Conservation (phyloP, 2,888 invertebrate genomes). For the Sphecodes monilicornis region DNA sequence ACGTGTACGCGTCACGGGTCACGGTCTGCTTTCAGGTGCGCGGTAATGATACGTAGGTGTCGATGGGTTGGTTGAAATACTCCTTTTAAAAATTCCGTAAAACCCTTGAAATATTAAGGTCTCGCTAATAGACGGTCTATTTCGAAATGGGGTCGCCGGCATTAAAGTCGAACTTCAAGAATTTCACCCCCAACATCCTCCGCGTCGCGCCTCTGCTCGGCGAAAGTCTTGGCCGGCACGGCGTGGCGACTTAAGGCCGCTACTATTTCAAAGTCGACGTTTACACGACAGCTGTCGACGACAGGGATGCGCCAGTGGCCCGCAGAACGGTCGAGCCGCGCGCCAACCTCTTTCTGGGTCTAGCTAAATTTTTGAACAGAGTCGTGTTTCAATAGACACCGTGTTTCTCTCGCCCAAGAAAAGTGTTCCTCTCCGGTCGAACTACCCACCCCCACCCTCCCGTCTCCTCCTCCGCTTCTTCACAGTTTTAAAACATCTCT, state of each 20-base stretch:
- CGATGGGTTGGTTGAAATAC: slow-evolving; percentile 35
- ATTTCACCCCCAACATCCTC: slow-evolving; percentile 44
- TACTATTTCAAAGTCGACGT: slow-evolving; percentile 62
- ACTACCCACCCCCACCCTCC: neutral
- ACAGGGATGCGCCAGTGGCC: slow-evolving; percentile 28
- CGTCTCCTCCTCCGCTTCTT: neutral
- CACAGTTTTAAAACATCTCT: neutral
- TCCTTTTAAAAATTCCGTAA: slow-evolving; percentile 62
- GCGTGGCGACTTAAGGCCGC: slow-evolving; percentile 49
- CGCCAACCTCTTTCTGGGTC: slow-evolving; percentile 49
- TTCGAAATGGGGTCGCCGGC: slow-evolving; percentile 63
- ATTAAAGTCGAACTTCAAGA: slow-evolving; percentile 68
- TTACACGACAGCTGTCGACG: slow-evolving; percentile 63
- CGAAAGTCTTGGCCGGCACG: slow-evolving; percentile 37
- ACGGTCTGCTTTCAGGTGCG: neutral
- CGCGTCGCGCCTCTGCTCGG: neutral
- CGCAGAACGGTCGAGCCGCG: slow-evolving; percentile 31
- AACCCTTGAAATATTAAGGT: slow-evolving; percentile 55
- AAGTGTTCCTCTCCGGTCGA: neutral
- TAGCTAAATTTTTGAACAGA: slow-evolving; percentile 52
- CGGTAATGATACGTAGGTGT: slow-evolving; percentile 22
- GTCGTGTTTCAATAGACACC: slow-evolving; percentile 52
- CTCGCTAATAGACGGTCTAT: slow-evolving; percentile 62
- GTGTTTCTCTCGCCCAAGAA: slow-evolving; percentile 12
- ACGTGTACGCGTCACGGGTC: neutral